These are phyloP conservation scores for Tetraodon nigroviridis DNA, from an alignment of 2,113 vertebrate genomes.

Conservation along the genomic window DNA sequence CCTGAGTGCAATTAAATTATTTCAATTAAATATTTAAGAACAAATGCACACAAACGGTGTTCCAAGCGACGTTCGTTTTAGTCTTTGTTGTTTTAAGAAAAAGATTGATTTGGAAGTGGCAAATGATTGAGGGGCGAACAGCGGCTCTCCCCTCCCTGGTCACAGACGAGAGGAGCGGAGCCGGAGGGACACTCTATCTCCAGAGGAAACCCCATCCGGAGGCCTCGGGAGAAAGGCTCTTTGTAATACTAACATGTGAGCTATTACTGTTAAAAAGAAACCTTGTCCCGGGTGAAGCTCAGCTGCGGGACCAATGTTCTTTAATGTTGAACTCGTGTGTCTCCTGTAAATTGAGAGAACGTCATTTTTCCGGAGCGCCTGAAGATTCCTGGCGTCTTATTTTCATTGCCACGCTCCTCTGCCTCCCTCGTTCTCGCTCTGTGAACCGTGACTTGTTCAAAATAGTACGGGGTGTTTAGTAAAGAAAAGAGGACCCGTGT, in stretches of 20 bases:
- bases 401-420: conserved; percentile 18
- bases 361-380: not conserved
- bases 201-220: conserved; percentile 63
- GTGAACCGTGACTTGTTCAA: conserved; percentile 27
- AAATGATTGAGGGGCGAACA: no score
- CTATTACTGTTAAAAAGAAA: conserved; percentile 44
- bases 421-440: conserved; percentile 9
- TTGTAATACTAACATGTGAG: conserved; percentile 57
- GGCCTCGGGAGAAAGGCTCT: conserved; percentile 49
- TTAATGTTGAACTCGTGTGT: conserved; percentile 12
- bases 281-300: conserved; percentile 30
- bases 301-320: not conserved
- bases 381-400: conserved; percentile 1
- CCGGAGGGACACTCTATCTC: conserved; percentile 59
- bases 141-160: not conserved
- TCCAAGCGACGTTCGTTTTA: no score
- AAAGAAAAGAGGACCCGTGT: conserved; percentile 36
- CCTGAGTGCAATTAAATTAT: no score
- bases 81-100: no score
- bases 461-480: conserved; percentile 36
- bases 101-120: no score
- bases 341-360: not conserved
- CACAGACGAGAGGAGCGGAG: conserved; percentile 31
- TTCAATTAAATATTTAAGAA: no score
- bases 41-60: no score